A percentile compares a stretch with the other conserved stretches of the same genome.
These are phyloP conservation scores for Drosophila insularis DNA, from an alignment of 1,140 invertebrate genomes.

Conservation along the genomic window DNA sequence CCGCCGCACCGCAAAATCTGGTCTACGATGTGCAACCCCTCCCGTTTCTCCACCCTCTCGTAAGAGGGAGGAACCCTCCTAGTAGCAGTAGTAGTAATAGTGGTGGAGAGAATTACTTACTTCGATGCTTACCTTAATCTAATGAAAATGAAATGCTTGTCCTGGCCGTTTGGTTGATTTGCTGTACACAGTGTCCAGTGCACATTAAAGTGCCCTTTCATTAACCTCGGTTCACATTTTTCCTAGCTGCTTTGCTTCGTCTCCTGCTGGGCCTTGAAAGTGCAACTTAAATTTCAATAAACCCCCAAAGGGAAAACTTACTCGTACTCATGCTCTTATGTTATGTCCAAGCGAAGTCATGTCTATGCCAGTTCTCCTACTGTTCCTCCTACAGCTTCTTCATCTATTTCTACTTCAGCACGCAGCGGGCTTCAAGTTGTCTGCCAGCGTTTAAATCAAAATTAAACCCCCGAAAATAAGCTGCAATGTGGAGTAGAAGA, in stretches of 20 bases:
- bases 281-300: slow-evolving; percentile 69
- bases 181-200: slow-evolving; percentile 1
- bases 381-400: neutral
- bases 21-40: slow-evolving; percentile 23
- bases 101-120: slow-evolving; percentile 5
- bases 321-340: slow-evolving; percentile 19
- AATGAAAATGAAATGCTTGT: slow-evolving; percentile 68
- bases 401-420: slow-evolving; percentile 55
- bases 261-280: slow-evolving; percentile 15
- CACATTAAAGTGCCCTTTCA: slow-evolving; percentile 60
- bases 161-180: slow-evolving; percentile 29
- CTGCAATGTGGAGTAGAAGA: slow-evolving; percentile 25
- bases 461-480: slow-evolving; percentile 77
- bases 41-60: neutral
- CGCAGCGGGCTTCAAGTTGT: slow-evolving; percentile 66
- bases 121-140: slow-evolving; percentile 63
- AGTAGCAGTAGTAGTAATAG: neutral
- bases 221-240: slow-evolving; percentile 44
- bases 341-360: slow-evolving; percentile 58
- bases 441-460: slow-evolving; percentile 76
- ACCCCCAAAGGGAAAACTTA: slow-evolving; percentile 5
- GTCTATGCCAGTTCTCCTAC: slow-evolving; percentile 19
- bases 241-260: slow-evolving; percentile 1
- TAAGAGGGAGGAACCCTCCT: too few relatives aligned
- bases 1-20: slow-evolving; percentile 7